A percentile compares a stretch with the other conserved stretches of the same genome.
Evolutionary conservation across 1,140 invertebrate species (phyloP).

Genomic region (Chymomyza costata): DNA sequence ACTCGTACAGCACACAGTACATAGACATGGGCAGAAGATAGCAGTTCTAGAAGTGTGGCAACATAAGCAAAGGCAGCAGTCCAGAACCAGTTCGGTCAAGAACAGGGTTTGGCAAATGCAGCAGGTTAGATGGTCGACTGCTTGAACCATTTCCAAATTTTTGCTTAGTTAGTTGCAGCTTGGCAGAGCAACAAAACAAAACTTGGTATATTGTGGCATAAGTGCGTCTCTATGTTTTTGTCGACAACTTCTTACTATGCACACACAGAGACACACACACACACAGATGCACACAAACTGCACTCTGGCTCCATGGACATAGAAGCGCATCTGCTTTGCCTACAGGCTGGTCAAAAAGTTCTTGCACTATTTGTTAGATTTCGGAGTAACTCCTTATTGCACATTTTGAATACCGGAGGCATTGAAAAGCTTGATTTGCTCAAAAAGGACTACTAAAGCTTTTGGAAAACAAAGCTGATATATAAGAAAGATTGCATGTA

Average conservation of each 20-base stretch:
- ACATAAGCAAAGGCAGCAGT: constrained; percentile 23
- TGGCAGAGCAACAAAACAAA: constrained; percentile 36
- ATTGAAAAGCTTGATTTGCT: too few species aligned
- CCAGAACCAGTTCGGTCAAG: constrained; percentile 13
- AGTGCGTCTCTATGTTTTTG: constrained; percentile 69
- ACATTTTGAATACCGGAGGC: too few species aligned
- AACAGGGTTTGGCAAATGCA: too few species aligned
- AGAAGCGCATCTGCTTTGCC: constrained; percentile 2
- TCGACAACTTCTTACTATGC: constrained; percentile 64
- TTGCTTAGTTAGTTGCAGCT: constrained; percentile 38
- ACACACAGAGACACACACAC: constrained; percentile 25
- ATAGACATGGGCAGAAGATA: constrained; percentile 2
- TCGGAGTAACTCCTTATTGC: too few species aligned
- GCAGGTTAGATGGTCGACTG: too few species aligned
- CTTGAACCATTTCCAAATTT: constrained; percentile 49
- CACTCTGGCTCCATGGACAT: constrained; percentile 9
- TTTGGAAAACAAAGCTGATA: too few species aligned
- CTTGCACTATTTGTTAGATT: not conserved
- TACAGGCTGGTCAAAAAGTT: constrained; percentile 41
- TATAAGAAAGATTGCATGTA: too few species aligned
- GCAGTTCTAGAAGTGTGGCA: constrained; percentile 29
- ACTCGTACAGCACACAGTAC: constrained; percentile 6
- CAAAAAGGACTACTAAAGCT: too few species aligned
- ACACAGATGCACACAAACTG: constrained; percentile 12
- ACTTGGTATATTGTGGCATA: constrained; percentile 54